Conservation (phyloP, 2,113 vertebrate genomes). For the Helogale parvula region DNA sequence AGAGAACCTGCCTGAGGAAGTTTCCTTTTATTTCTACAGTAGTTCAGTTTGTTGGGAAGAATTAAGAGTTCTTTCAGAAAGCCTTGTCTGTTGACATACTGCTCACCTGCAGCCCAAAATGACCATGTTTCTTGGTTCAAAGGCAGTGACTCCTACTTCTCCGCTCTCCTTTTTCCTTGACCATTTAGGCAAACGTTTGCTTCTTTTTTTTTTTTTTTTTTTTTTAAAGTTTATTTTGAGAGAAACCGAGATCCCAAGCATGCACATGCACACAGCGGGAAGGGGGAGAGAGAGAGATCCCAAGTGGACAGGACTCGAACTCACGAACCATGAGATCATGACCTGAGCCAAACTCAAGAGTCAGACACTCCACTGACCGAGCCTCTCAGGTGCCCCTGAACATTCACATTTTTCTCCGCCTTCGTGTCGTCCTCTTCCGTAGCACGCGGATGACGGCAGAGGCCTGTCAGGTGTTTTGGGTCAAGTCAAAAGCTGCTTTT, state of each 20-base stretch:
- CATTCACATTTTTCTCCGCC: not conserved
- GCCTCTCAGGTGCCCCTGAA: too few species aligned
- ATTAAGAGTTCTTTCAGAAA: not conserved
- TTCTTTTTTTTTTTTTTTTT: not conserved
- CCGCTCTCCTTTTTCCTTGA: not conserved
- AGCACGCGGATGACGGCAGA: not conserved
- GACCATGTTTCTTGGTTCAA: not conserved
- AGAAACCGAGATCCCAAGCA: too few species aligned
- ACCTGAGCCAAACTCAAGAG: too few species aligned
- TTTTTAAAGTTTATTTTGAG: not conserved
- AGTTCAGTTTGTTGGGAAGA: not conserved
- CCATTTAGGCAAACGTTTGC: not conserved
- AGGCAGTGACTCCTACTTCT: not conserved
- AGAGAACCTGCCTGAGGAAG: slow-evolving; percentile 26
- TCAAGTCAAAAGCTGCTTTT: slow-evolving; percentile 43
- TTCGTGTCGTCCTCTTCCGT: not conserved
- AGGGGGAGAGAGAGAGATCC: too few species aligned
- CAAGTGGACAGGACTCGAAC: too few species aligned
- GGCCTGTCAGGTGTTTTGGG: not conserved
- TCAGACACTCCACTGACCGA: too few species aligned
- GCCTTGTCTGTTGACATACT: not conserved
- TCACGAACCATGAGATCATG: too few species aligned
- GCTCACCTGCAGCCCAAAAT: not conserved
- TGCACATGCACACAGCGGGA: too few species aligned
- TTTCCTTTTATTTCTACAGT: slow-evolving; percentile 26